A percentile compares a stretch with the other conserved stretches of the same genome.
These are phyloP conservation scores for Chlorospingus flavigularis DNA, from an alignment of 2,797 vertebrate species.

Conservation along the genomic window DNA sequence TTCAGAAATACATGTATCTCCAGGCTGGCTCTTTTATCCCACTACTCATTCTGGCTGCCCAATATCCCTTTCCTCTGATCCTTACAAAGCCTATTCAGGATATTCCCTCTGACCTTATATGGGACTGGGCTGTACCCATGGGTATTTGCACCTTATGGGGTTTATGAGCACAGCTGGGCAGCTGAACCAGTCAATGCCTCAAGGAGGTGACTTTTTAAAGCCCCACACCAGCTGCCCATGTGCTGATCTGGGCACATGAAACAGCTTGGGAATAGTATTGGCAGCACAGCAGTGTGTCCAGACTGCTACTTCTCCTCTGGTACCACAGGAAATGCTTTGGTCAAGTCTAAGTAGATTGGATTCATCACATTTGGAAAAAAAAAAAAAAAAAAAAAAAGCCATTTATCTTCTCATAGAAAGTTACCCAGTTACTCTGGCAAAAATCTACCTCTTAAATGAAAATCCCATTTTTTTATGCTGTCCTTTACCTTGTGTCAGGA, in stretches of 20 bases:
- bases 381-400: background rate
- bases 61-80: background rate
- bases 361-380: background rate
- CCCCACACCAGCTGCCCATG: background rate
- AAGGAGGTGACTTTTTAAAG: background rate
- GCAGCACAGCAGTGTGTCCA: background rate
- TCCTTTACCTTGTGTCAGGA: background rate
- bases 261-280: background rate
- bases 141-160: background rate
- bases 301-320: background rate
- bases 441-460: background rate
- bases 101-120: rapidly evolving
- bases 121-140: background rate
- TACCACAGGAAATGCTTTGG: background rate
- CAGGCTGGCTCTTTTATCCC: background rate
- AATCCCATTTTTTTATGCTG: background rate
- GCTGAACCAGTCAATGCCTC: background rate
- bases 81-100: background rate
- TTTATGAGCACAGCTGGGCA: background rate
- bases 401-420: background rate
- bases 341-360: background rate
- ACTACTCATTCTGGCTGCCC: background rate
- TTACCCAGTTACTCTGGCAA: background rate
- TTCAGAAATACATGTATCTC: background rate
- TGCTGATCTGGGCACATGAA: rapidly evolving